Percentiles rank a stretch among this genome's conserved stretches.
phyloP scores from a whole-genome alignment of 2,113 vertebrate species.

The Chaetops frenatus region DNA sequence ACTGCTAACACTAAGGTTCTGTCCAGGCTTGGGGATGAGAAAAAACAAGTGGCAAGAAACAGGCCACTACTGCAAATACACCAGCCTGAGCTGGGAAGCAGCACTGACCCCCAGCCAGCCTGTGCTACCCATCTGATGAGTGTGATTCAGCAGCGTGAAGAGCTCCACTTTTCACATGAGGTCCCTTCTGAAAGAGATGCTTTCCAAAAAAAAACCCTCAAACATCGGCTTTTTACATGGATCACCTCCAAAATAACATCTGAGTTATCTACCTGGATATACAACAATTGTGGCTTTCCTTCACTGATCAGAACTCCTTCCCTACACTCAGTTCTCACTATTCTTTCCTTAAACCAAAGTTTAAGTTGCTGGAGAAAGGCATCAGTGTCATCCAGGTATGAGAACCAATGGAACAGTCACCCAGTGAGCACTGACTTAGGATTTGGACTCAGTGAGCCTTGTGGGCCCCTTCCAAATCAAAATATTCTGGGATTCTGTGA shows the following conservation, averaged over 20 bases:
- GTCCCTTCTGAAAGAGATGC: background rate
- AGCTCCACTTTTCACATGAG: background rate
- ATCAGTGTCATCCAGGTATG: background rate
- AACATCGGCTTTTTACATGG: background rate
- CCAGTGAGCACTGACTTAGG: background rate
- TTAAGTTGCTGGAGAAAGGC: background rate
- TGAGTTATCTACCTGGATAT: background rate
- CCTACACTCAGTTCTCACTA: background rate
- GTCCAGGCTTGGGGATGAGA: background rate
- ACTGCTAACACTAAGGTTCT: background rate
- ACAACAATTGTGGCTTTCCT: background rate
- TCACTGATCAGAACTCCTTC: background rate
- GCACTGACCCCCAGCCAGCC: rapidly evolving
- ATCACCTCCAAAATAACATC: background rate
- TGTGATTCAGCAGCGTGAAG: background rate
- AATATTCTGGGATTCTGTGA: background rate
- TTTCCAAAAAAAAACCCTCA: background rate
- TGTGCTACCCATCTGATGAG: background rate
- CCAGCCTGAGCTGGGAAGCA: background rate
- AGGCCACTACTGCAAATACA: background rate
- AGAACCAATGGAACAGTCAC: background rate
- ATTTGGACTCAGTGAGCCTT: background rate
- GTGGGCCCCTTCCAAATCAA: background rate
- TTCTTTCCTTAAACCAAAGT: background rate
- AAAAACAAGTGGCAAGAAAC: background rate